Conservation (phyloP, 2,888 invertebrate species). For the Hemistola chrysoprasaria region DNA sequence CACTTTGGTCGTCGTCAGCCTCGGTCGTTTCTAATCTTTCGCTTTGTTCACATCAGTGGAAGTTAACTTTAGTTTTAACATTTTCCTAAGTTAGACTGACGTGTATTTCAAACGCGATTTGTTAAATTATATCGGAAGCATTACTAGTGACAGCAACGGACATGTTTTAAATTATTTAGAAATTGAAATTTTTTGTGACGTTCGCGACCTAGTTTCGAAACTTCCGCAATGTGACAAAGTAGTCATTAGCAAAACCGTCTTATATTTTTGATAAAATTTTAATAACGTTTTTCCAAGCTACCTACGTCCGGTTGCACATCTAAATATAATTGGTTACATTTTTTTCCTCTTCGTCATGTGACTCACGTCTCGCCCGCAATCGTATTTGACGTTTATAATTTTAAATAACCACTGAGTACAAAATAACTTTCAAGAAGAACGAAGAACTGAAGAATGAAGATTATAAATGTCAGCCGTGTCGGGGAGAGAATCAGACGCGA, state of each 20-base stretch:
- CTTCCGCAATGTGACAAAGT: constrained; percentile 52
- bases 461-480: constrained; percentile 68
- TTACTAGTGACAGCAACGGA: constrained; percentile 45
- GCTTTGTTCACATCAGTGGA: constrained; percentile 46
- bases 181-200: constrained; percentile 47
- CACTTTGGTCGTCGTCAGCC: constrained; percentile 61
- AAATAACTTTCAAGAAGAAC: constrained; percentile 32
- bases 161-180: constrained; percentile 43
- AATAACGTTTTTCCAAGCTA: constrained; percentile 10
- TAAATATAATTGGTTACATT: constrained; percentile 39
- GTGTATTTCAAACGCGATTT: constrained; percentile 33
- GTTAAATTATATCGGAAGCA: constrained; percentile 29
- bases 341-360: constrained; percentile 56
- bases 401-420: constrained; percentile 48
- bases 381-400: constrained; percentile 19
- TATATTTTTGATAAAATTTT: not conserved
- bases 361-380: constrained; percentile 38
- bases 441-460: constrained; percentile 43
- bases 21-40: constrained; percentile 47
- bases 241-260: not conserved
- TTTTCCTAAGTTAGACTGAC: constrained; percentile 43
- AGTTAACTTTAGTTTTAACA: constrained; percentile 53
- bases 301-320: constrained; percentile 33
- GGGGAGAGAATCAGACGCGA: constrained; percentile 87
- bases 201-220: constrained; percentile 57